These are phyloP conservation scores for Sericinus montela DNA, from an alignment of 2,888 invertebrate genomes.

Conservation along the genomic window DNA sequence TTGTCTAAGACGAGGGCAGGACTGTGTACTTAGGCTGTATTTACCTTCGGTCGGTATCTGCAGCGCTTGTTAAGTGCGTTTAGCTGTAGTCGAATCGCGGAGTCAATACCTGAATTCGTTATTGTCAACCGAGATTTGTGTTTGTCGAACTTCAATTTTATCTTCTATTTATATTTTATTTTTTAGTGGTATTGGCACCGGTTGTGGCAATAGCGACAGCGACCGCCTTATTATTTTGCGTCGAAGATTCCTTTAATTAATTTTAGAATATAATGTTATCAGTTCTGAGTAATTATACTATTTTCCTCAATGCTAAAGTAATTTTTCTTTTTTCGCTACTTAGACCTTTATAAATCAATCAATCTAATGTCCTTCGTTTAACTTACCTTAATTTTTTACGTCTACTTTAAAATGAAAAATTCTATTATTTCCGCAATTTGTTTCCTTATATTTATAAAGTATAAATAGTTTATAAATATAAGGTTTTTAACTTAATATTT, in stretches of 20 bases:
- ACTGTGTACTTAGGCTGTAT: conserved; percentile 40
- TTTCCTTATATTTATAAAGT: no score
- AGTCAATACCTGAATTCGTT: conserved; percentile 14
- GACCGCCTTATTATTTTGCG: no score
- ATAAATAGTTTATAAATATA: no score
- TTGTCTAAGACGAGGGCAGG: neutral
- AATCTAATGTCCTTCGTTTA: neutral
- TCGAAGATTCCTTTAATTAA: no score
- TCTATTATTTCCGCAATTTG: no score
- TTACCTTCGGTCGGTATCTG: conserved; percentile 27
- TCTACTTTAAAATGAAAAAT: neutral
- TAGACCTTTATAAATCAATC: neutral
- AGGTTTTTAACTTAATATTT: no score
- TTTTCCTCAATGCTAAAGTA: conserved; percentile 2
- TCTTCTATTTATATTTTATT: neutral
- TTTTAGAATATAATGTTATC: neutral
- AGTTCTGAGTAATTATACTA: neutral
- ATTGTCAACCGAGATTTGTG: conserved; percentile 3
- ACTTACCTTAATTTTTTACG: neutral
- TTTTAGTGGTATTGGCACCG: no score
- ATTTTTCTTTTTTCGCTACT: neutral
- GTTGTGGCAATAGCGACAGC: neutral
- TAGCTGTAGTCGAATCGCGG: conserved; percentile 23
- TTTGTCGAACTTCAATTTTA: conserved; percentile 9
- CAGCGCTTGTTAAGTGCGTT: conserved; percentile 28